phyloP scores from a whole-genome alignment of 2,113 vertebrate genomes.

The Passer montanus region DNA sequence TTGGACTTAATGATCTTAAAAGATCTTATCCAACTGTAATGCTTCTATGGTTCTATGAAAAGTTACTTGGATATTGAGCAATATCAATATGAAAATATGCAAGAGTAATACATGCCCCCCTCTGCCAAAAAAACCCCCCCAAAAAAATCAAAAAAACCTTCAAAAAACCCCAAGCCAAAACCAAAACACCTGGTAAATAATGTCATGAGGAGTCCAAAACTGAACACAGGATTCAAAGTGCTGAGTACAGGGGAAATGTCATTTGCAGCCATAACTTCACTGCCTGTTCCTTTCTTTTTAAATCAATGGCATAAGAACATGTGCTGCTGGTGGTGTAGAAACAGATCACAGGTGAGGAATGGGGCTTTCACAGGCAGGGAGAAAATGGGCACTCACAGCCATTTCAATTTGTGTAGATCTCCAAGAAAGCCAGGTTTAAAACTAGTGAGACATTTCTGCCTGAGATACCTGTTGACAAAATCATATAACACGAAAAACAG shows the following conservation, averaged over 20 bases:
- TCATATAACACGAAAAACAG: neutral
- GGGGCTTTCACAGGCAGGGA: neutral
- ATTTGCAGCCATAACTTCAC: neutral
- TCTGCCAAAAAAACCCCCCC: neutral
- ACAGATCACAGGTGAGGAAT: neutral
- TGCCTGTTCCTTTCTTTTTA: neutral
- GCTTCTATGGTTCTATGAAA: neutral
- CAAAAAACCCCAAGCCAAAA: neutral
- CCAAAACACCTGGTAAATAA: neutral
- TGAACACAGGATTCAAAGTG: neutral
- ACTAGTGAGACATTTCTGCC: constrained; percentile 72
- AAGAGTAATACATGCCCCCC: neutral
- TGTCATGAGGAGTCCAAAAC: neutral
- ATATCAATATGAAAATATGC: neutral
- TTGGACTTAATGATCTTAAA: neutral
- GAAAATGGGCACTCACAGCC: constrained; percentile 73
- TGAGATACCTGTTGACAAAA: constrained; percentile 75
- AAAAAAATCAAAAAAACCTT: neutral
- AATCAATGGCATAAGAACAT: neutral
- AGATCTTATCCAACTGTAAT: neutral
- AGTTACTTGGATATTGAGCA: neutral
- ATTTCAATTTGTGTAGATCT: constrained; percentile 74
- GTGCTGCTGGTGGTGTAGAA: neutral
- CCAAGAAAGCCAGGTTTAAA: constrained; percentile 75
- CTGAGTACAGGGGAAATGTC: neutral